Evolutionary conservation across 1,140 invertebrate genomes (phyloP).

Genomic region (Calosoma granatense): DNA sequence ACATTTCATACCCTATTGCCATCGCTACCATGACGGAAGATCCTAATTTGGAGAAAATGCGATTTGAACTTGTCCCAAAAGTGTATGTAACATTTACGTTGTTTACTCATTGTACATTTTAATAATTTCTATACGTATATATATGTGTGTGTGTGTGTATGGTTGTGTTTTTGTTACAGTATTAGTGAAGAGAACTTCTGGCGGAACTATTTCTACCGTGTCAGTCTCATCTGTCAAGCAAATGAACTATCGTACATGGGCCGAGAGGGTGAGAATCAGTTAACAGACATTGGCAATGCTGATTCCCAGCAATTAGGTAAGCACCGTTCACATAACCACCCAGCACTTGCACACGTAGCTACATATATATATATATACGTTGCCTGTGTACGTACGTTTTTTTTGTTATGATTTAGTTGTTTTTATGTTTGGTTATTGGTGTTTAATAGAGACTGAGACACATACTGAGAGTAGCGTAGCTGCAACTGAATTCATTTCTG

Average conservation of each 20-base stretch:
- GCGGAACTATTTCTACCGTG: conserved; percentile 99
- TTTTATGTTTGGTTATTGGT: conserved; percentile 21
- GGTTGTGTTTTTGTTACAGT: conserved; percentile 42
- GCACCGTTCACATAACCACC: too few species aligned
- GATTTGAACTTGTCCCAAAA: conserved; percentile 98
- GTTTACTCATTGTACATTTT: background rate
- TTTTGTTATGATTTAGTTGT: conserved; percentile 38
- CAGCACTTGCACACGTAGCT: conserved; percentile 32
- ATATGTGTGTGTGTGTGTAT: conserved; percentile 12
- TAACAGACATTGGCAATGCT: conserved; percentile 34
- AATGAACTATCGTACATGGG: conserved; percentile 71
- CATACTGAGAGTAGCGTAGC: conserved; percentile 11
- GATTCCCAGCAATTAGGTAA: conserved; percentile 35
- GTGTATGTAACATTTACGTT: conserved; percentile 53
- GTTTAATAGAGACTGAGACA: conserved; percentile 25
- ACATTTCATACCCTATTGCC: conserved; percentile 81
- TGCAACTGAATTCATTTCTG: conserved; percentile 53
- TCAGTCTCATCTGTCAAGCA: conserved; percentile 94
- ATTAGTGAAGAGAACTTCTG: conserved; percentile 98
- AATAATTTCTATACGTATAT: background rate
- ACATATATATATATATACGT: conserved; percentile 34
- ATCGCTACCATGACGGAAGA: conserved; percentile 90
- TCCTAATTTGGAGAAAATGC: conserved; percentile 92
- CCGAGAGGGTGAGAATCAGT: conserved; percentile 37
- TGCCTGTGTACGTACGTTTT: conserved; percentile 32